phyloP scores from a whole-genome alignment of 2,888 invertebrate species.

The Mycalesis mineus region DNA sequence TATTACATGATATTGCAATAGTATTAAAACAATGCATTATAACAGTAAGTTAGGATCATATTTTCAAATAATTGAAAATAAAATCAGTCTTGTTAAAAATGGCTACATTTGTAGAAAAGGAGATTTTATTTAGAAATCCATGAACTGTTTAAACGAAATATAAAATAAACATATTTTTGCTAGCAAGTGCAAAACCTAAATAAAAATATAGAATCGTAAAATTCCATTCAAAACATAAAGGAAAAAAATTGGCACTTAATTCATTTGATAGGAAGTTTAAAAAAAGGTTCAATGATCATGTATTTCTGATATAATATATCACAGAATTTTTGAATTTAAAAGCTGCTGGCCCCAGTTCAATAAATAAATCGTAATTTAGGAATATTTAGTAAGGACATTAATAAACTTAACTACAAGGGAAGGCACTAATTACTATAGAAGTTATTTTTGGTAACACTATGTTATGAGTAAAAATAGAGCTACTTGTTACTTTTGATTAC shows the following conservation, averaged over 20 bases:
- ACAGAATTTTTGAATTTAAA: conserved; percentile 56
- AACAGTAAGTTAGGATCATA: conserved; percentile 75
- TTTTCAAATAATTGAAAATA: conserved; percentile 67
- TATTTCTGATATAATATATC: conserved; percentile 50
- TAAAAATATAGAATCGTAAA: conserved; percentile 52
- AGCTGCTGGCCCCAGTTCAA: conserved; percentile 37
- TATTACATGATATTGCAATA: conserved; percentile 75
- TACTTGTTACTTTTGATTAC: conserved; percentile 6
- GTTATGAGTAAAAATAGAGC: conserved; percentile 3
- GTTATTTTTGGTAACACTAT: conserved; percentile 54
- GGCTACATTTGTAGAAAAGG: conserved; percentile 67
- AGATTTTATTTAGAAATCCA: conserved; percentile 55
- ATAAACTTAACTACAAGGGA: conserved; percentile 25
- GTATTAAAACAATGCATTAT: conserved; percentile 63
- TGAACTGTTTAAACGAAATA: conserved; percentile 46
- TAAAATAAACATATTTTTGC: conserved; percentile 50
- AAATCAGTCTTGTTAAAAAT: conserved; percentile 79
- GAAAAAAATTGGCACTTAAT: conserved; percentile 61
- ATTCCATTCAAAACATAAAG: conserved; percentile 48
- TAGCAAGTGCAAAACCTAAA: conserved; percentile 52
- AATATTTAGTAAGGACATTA: conserved; percentile 30
- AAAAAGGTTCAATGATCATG: conserved; percentile 30
- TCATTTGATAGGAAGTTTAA: conserved; percentile 27
- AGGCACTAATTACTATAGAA: conserved; percentile 27
- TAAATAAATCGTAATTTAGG: conserved; percentile 30